These are phyloP conservation scores for Urocyon cinereoargenteus DNA, from an alignment of 2,797 vertebrate genomes.

Conservation along the genomic window DNA sequence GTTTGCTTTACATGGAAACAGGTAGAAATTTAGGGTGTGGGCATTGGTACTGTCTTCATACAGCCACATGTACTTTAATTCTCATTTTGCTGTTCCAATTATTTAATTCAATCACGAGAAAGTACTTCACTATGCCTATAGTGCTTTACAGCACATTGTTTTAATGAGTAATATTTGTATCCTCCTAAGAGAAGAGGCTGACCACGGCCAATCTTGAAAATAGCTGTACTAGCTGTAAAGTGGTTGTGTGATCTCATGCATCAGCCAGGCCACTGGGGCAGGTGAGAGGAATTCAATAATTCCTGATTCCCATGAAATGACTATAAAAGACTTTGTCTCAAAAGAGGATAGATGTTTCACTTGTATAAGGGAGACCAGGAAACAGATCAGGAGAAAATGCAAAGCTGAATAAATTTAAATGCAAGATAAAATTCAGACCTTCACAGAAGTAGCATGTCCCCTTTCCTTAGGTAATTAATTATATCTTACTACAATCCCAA, in stretches of 20 bases:
- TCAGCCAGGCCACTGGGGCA: not conserved
- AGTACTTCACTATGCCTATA: not conserved
- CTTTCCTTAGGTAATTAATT: not conserved
- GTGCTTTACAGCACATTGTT: not conserved
- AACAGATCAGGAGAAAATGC: not conserved
- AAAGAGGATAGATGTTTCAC: not conserved
- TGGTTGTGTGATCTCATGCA: not conserved
- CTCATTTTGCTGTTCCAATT: not conserved
- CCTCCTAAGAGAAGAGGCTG: not conserved
- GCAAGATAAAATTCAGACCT: not conserved
- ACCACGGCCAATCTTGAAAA: not conserved
- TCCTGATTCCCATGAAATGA: not conserved
- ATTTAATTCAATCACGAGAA: not conserved
- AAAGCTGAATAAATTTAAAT: slow-evolving; percentile 33
- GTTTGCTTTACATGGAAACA: not conserved
- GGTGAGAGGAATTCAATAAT: not conserved
- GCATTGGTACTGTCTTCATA: not conserved
- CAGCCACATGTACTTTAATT: not conserved
- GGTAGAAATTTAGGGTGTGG: not conserved
- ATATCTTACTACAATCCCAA: not conserved
- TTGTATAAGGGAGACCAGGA: not conserved
- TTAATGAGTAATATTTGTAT: not conserved
- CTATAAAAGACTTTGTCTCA: slow-evolving; percentile 18
- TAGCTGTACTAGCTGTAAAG: not conserved
- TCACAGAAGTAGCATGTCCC: not conserved